Evolutionary conservation across 2,797 vertebrate genomes (phyloP).

Genomic region (Pseudochaenichthys georgianus): DNA sequence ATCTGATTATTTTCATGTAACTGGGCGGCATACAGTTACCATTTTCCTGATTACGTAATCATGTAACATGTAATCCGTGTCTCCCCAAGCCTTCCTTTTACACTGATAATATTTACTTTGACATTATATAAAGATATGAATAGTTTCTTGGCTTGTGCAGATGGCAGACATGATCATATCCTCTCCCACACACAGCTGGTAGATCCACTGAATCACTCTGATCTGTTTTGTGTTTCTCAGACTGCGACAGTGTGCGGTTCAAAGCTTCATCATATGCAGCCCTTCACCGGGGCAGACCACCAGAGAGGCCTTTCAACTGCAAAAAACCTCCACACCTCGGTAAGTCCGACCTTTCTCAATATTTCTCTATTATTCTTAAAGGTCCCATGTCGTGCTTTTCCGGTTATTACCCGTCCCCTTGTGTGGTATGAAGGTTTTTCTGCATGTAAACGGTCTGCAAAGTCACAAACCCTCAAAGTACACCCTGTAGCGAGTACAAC

Average conservation of each 20-base stretch:
- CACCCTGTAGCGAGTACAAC: too few species aligned
- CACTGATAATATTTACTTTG: background rate
- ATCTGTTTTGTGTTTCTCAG: conserved; percentile 79
- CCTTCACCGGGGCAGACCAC: conserved; percentile 96
- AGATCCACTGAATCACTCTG: conserved; percentile 8
- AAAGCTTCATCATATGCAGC: conserved; percentile 95
- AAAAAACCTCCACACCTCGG: conserved; percentile 89
- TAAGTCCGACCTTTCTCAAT: conserved; percentile 54
- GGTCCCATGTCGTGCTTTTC: too few species aligned
- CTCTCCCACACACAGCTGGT: background rate
- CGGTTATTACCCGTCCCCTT: too few species aligned
- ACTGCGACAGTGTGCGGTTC: conserved; percentile 89
- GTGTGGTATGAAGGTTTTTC: too few species aligned
- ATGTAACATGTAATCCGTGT: too few species aligned
- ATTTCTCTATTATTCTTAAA: background rate
- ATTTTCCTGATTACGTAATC: too few species aligned
- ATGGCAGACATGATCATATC: background rate
- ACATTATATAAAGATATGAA: conserved; percentile 11
- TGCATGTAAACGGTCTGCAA: too few species aligned
- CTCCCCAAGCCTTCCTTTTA: too few species aligned
- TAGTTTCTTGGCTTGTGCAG: conserved; percentile 1
- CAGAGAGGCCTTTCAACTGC: conserved; percentile 93
- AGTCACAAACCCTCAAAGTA: too few species aligned
- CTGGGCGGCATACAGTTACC: too few species aligned
- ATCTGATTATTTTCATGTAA: too few species aligned